These are phyloP conservation scores for Xiphydria camelus DNA, from an alignment of 2,888 invertebrate species.

Conservation along the genomic window DNA sequence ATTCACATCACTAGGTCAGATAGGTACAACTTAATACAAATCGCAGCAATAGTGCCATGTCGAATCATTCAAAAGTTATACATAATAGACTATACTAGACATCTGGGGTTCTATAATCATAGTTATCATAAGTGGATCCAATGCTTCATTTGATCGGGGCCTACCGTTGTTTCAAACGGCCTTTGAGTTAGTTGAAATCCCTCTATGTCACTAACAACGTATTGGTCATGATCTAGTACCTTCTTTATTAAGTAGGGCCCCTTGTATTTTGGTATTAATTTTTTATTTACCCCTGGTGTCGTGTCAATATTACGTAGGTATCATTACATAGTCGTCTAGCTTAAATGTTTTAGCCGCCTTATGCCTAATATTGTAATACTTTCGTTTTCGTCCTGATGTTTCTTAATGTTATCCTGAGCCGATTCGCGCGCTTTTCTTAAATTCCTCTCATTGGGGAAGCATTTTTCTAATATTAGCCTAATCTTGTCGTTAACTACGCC, in stretches of 20 bases:
- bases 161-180: no score
- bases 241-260: conserved; percentile 24
- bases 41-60: no score
- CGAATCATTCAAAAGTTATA: no score
- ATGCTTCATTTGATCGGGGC: no score
- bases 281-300: conserved; percentile 22
- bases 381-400: conserved; percentile 30
- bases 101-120: no score
- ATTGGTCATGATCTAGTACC: conserved; percentile 26
- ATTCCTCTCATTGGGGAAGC: conserved; percentile 9
- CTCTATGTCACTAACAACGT: conserved; percentile 24
- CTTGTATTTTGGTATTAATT: conserved; percentile 26
- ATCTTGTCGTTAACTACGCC: conserved; percentile 3
- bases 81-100: no score
- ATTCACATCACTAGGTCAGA: no score
- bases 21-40: no score
- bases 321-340: conserved; percentile 24
- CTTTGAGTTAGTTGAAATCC: conserved; percentile 19
- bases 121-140: no score
- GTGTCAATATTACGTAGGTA: conserved; percentile 25
- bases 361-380: conserved; percentile 31
- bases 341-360: conserved; percentile 24
- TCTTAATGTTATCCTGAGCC: conserved; percentile 20
- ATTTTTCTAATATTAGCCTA: conserved; percentile 1
- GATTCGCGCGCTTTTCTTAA: conserved; percentile 18